Evolutionary conservation across 2,113 vertebrate genomes (phyloP).

Genomic region (Sarotherodon lohbergeri): DNA sequence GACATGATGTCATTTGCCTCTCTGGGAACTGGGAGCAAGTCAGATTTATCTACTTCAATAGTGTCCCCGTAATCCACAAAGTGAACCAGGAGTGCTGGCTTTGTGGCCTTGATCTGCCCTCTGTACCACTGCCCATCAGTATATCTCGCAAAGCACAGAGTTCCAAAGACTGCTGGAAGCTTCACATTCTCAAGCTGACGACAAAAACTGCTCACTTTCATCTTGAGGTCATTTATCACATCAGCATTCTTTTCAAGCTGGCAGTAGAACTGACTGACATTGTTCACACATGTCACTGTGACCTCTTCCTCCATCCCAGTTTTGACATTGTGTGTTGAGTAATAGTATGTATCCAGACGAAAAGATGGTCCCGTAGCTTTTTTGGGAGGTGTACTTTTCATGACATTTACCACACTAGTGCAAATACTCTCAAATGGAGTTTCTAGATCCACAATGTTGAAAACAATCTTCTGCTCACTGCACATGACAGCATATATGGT

Average conservation of each 20-base stretch:
- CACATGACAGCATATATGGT: conserved; percentile 86
- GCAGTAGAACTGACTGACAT: conserved; percentile 81
- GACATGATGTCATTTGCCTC: conserved; percentile 80
- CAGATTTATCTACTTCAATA: conserved; percentile 63
- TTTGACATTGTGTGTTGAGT: conserved; percentile 84
- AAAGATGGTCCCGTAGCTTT: conserved; percentile 64
- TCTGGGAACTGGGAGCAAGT: conserved; percentile 80
- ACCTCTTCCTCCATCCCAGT: conserved; percentile 83
- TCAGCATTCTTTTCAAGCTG: conserved; percentile 78
- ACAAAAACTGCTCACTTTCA: conserved; percentile 67
- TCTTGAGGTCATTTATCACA: conserved; percentile 70
- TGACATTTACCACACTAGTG: conserved; percentile 71
- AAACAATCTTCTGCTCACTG: conserved; percentile 69
- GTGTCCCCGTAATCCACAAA: conserved; percentile 95
- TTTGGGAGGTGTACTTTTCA: conserved; percentile 54
- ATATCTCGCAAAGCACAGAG: conserved; percentile 86
- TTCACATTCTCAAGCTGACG: conserved; percentile 47
- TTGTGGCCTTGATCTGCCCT: conserved; percentile 70
- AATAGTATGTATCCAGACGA: conserved; percentile 82
- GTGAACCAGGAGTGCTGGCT: conserved; percentile 71
- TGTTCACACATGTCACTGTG: conserved; percentile 76
- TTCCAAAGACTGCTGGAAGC: conserved; percentile 53
- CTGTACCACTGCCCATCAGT: conserved; percentile 87
- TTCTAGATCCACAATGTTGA: conserved; percentile 85
- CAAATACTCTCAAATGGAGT: conserved; percentile 88